phyloP scores from a whole-genome alignment of 1,140 invertebrate species.

The Drosophila nannoptera region DNA sequence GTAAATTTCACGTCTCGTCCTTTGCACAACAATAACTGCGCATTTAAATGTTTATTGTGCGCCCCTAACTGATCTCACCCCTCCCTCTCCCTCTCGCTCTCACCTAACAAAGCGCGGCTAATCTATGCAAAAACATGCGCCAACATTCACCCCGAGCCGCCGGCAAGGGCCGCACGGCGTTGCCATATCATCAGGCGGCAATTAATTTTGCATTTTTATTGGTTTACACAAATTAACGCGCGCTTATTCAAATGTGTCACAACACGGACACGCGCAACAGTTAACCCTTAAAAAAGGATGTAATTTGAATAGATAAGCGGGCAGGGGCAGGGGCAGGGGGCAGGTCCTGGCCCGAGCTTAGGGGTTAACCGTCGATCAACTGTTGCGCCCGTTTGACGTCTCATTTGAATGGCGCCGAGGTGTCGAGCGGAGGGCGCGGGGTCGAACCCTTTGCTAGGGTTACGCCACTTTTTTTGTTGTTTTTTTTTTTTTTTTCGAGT shows the following conservation, averaged over 20 bases:
- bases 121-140: conserved; percentile 76
- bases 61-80: conserved; percentile 12
- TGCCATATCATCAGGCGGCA: conserved; percentile 42
- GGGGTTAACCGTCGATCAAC: conserved; percentile 46
- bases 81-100: neutral
- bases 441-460: too few relatives aligned
- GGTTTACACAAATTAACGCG: conserved; percentile 73
- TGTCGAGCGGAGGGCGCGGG: conserved; percentile 31
- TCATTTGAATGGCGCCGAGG: conserved; percentile 74
- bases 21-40: conserved; percentile 35
- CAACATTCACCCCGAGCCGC: conserved; percentile 28
- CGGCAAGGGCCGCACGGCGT: conserved; percentile 35
- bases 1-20: conserved; percentile 57
- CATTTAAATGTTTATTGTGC: conserved; percentile 61
- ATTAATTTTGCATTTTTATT: conserved; percentile 74
- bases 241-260: conserved; percentile 71
- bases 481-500: conserved; percentile 28
- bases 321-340: neutral
- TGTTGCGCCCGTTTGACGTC: conserved; percentile 72
- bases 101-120: conserved; percentile 64
- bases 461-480: too few relatives aligned
- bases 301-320: conserved; percentile 35
- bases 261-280: conserved; percentile 34
- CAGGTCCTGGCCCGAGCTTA: neutral
- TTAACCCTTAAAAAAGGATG: conserved; percentile 40